Conservation (phyloP, 2,888 invertebrate genomes). For the Antheraea yamamai region DNA sequence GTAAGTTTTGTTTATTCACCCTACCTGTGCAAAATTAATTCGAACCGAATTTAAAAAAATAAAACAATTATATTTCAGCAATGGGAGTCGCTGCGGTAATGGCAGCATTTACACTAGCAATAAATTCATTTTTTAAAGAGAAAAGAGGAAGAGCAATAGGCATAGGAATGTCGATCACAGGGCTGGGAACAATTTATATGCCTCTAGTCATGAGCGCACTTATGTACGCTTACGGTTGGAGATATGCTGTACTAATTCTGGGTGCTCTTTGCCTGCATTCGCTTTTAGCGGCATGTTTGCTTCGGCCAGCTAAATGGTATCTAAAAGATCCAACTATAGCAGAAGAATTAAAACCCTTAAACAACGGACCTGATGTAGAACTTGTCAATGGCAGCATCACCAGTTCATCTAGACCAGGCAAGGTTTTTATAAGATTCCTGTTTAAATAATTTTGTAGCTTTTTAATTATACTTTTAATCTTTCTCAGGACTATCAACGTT, state of each 20-base stretch:
- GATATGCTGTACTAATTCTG: conserved; percentile 84
- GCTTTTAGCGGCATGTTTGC: conserved; percentile 80
- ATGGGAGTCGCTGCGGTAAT: conserved; percentile 83
- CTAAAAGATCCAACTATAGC: conserved; percentile 60
- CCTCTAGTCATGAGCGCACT: conserved; percentile 83
- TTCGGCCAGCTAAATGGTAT: conserved; percentile 87
- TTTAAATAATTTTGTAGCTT: not conserved
- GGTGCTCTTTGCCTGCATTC: conserved; percentile 84
- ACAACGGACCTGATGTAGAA: conserved; percentile 52
- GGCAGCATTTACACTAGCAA: conserved; percentile 83
- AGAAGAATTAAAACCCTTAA: conserved; percentile 65
- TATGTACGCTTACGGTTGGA: conserved; percentile 79
- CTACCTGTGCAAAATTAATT: not conserved
- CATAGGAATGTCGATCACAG: conserved; percentile 84
- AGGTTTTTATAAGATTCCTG: not conserved
- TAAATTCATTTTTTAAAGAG: conserved; percentile 85
- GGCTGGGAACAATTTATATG: conserved; percentile 85
- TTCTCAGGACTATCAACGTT: conserved; percentile 55
- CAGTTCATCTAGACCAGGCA: conserved; percentile 57
- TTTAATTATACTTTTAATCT: not conserved
- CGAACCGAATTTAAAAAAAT: not conserved
- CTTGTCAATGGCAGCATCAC: conserved; percentile 58
- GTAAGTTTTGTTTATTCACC: conserved; percentile 74
- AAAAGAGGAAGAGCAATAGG: conserved; percentile 84
- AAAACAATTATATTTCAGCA: conserved; percentile 69